These are phyloP conservation scores for Phragmatobia fuliginosa DNA, from an alignment of 2,888 invertebrate genomes.

Conservation along the genomic window DNA sequence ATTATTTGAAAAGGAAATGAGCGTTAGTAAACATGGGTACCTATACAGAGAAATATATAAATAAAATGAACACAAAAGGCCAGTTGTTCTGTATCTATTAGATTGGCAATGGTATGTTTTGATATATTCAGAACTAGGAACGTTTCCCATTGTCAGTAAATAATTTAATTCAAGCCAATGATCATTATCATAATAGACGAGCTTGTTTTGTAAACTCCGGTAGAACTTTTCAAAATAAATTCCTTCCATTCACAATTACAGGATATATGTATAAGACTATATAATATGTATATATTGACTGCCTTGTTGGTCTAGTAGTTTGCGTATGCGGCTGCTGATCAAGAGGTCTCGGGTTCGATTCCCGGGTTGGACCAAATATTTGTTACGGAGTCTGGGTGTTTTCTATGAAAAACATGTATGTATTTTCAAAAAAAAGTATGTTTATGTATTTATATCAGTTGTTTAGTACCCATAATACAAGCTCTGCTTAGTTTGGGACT, in stretches of 20 bases:
- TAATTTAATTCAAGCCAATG: conserved; percentile 8
- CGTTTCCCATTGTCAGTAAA: conserved; percentile 7
- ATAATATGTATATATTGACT: too few relatives aligned
- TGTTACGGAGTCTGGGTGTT: too few relatives aligned
- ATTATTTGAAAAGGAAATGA: neutral
- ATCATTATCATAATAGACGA: neutral
- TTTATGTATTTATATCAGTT: too few relatives aligned
- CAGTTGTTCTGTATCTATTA: neutral
- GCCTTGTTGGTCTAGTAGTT: too few relatives aligned
- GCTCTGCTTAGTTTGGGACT: too few relatives aligned
- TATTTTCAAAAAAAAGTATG: too few relatives aligned
- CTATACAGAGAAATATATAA: neutral
- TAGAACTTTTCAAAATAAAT: conserved; percentile 5
- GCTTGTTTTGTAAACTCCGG: conserved; percentile 8
- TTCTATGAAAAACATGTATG: too few relatives aligned
- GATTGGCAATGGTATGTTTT: neutral
- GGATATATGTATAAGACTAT: neutral
- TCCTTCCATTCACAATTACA: neutral
- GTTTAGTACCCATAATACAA: too few relatives aligned
- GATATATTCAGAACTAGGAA: neutral
- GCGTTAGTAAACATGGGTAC: neutral
- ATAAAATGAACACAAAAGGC: neutral
- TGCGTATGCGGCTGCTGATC: too few relatives aligned
- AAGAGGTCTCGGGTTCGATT: too few relatives aligned
- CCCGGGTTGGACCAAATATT: too few relatives aligned